Conservation (phyloP, 1,140 invertebrate species). For the Trypoxylus dichotomus region DNA sequence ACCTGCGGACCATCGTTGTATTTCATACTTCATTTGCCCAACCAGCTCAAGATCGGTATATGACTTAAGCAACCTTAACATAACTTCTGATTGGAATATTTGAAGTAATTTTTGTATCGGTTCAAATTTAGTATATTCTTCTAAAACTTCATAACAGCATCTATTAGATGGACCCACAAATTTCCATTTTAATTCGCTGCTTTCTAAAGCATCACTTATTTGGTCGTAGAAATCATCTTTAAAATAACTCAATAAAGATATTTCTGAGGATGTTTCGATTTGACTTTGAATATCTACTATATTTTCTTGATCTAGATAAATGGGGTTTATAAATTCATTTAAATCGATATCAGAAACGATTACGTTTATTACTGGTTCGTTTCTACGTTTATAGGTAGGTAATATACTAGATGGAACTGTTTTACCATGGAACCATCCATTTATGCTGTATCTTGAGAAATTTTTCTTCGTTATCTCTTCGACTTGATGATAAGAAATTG, state of each 20-base stretch:
- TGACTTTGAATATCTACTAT: constrained; percentile 58
- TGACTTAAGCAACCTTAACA: constrained; percentile 61
- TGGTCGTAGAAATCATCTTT: constrained; percentile 54
- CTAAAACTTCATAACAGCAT: constrained; percentile 61
- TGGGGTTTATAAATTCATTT: constrained; percentile 55
- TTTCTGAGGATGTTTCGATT: constrained; percentile 62
- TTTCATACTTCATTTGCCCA: constrained; percentile 59
- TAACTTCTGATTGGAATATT: constrained; percentile 59
- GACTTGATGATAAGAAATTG: constrained; percentile 60
- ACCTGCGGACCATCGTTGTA: constrained; percentile 69
- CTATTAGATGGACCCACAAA: constrained; percentile 63
- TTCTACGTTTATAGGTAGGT: constrained; percentile 42
- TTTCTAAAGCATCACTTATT: constrained; percentile 54
- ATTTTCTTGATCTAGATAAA: constrained; percentile 56
- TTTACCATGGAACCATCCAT: constrained; percentile 74
- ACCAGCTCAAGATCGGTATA: constrained; percentile 67
- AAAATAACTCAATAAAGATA: constrained; percentile 60
- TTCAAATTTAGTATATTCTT: constrained; percentile 53
- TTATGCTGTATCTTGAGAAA: constrained; percentile 68
- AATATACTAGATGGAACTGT: constrained; percentile 44
- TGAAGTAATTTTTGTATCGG: constrained; percentile 54
- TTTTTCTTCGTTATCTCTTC: constrained; percentile 64
- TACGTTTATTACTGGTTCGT: constrained; percentile 41
- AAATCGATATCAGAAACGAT: constrained; percentile 46
- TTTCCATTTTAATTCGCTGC: constrained; percentile 55